Evolutionary conservation across 2,797 vertebrate species (phyloP), one percentile per base, ranked within the genome.

Genomic region (Erithacus rubecula): DNA sequence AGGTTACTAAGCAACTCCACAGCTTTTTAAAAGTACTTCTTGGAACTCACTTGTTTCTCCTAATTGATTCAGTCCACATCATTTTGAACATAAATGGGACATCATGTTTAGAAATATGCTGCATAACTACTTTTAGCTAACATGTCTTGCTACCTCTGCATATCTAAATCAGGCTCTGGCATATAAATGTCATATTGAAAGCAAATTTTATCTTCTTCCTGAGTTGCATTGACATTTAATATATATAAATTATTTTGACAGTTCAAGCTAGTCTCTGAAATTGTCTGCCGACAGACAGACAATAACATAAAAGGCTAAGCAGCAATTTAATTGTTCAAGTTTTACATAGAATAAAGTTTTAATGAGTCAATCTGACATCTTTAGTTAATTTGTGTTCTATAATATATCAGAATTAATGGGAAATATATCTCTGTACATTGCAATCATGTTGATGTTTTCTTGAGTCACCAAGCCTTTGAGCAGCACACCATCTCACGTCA

Each of bases 31-130:
- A 97, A 97, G 91, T 84, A 89, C 89, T 97, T 95, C 92, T 96
- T 95, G 76, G 90, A 97, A 95, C 90, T 96, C 90, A 96, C 92
- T 97, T 96, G 94, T 96, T 97, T 97, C 92, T 97, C 64, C 90
- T 98, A 98, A 97, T 96, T 98, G 98, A 98, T 97, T 97, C 89
- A 93, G 95, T 97, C 91, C 94, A 92, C 84, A 96, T 97, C 34
- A 97, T 97, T 97, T 96, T 97, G 80, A 98, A 95, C 96, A 96
- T 96, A 97, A 98, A 97, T 97, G 95, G 95, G 93, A 97, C 94
- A 97, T 97, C 94, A 89, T 97, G 96, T 97, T 98, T 97, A 96
- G 95, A 97, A 98, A 98, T 97, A 95, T 83, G 68, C 93, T 92
- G 88, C 51, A 86, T 90, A 87, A 89, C 85, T 96, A 74, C 89